Conservation (phyloP, 2,113 vertebrate species). For the Nannobrachium achirus region DNA sequence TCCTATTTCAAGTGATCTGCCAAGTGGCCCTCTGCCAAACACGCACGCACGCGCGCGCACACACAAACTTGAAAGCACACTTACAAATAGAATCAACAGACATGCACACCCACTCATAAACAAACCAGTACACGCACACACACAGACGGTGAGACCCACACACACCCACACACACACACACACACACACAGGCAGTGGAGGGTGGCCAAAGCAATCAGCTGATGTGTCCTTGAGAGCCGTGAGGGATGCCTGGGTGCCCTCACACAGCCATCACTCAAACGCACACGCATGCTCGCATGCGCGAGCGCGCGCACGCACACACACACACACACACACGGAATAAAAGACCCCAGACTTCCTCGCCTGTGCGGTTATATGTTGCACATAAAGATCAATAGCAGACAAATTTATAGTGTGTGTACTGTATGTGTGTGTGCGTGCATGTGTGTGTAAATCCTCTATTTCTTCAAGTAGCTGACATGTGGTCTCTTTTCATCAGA, state of each 20-base stretch:
- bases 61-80: constrained; percentile 2
- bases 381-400: constrained; percentile 4
- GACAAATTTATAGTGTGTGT: not conserved
- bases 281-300: constrained; percentile 14
- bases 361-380: constrained; percentile 1
- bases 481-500: constrained; percentile 33
- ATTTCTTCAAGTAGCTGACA: constrained; percentile 47
- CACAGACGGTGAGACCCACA: constrained; percentile 1
- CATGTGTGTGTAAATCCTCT: constrained; percentile 13
- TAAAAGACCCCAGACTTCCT: not conserved
- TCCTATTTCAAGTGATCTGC: not conserved
- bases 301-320: not conserved
- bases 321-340: not conserved
- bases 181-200: constrained; percentile 29
- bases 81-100: not conserved
- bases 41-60: constrained; percentile 1
- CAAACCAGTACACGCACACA: not conserved
- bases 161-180: constrained; percentile 22
- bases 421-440: not conserved
- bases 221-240: constrained; percentile 48
- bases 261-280: constrained; percentile 4
- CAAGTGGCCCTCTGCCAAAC: not conserved
- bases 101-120: constrained; percentile 13
- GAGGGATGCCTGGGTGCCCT: constrained; percentile 43
- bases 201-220: constrained; percentile 45